Evolutionary conservation across 1,140 invertebrate species (phyloP).

Genomic region (Lutraria rhynchaena): DNA sequence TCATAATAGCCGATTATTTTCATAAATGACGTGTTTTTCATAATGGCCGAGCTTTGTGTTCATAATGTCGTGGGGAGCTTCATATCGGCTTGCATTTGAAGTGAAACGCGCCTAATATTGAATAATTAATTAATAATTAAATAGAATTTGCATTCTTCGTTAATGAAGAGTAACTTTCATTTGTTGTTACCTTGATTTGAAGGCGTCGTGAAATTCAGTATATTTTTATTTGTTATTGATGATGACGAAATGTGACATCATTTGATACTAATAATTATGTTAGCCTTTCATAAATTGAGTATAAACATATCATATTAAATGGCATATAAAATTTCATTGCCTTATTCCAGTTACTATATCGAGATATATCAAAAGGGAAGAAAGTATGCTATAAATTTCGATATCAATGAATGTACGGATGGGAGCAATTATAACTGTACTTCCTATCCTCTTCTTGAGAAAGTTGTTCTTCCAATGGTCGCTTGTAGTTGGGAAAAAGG

Average conservation of each 20-base stretch:
- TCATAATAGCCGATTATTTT: too few relatives aligned
- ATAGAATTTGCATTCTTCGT: neutral
- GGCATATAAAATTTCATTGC: neutral
- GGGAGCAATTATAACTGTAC: neutral
- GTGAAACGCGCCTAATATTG: too few relatives aligned
- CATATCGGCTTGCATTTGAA: too few relatives aligned
- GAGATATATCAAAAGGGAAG: constrained; percentile 34
- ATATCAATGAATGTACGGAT: constrained; percentile 44
- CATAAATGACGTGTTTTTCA: too few relatives aligned
- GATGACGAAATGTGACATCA: neutral
- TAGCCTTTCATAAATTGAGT: neutral
- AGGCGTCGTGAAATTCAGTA: neutral
- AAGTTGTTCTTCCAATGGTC: constrained; percentile 20
- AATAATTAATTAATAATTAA: too few relatives aligned
- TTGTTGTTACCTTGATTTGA: neutral
- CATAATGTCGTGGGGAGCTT: too few relatives aligned
- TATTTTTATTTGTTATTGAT: neutral
- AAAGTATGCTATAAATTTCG: constrained; percentile 14
- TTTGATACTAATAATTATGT: neutral
- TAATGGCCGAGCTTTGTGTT: too few relatives aligned
- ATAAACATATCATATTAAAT: neutral
- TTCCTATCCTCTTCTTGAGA: neutral
- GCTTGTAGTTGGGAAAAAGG: constrained; percentile 37
- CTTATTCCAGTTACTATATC: constrained; percentile 23
- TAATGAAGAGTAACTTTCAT: neutral